Evolutionary conservation across 2,113 vertebrate genomes (phyloP).

Genomic region (Pungitius pungitius): DNA sequence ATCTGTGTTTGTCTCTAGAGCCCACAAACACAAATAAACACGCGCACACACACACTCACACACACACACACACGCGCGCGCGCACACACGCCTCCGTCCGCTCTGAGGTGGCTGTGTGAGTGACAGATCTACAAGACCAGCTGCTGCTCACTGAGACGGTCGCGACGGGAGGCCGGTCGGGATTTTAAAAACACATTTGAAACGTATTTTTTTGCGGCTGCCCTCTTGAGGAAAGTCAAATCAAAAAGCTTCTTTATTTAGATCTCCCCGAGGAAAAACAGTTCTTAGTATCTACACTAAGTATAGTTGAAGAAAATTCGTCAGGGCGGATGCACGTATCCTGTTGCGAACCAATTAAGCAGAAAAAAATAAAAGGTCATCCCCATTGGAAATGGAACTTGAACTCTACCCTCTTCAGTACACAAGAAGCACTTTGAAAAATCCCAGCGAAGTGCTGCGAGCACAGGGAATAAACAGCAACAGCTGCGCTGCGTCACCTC

Average conservation of each 20-base stretch:
- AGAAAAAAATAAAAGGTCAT: slow-evolving; percentile 36
- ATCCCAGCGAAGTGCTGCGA: not conserved
- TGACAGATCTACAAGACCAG: slow-evolving; percentile 71
- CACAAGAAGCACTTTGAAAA: not conserved
- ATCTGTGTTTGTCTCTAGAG: slow-evolving; percentile 28
- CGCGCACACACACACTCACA: not conserved
- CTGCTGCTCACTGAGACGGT: slow-evolving; percentile 27
- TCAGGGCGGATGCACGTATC: not conserved
- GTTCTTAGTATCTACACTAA: not conserved
- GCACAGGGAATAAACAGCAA: slow-evolving; percentile 40
- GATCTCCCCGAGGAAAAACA: not conserved
- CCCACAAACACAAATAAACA: too few relatives aligned
- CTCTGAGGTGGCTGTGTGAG: slow-evolving; percentile 54
- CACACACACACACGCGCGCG: not conserved
- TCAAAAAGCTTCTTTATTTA: slow-evolving; percentile 11
- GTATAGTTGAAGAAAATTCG: slow-evolving; percentile 14
- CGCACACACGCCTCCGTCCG: not conserved
- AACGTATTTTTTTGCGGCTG: not conserved
- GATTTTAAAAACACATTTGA: slow-evolving; percentile 21
- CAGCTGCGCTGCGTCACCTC: slow-evolving; percentile 36
- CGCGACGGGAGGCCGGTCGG: slow-evolving; percentile 12
- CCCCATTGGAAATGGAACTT: slow-evolving; percentile 38
- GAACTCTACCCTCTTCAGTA: slow-evolving; percentile 30
- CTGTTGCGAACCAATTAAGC: slow-evolving; percentile 14
- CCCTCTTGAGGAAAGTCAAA: slow-evolving; percentile 22